Base-by-base conservation (phyloP, 2,113 vertebrate genomes). In the Clupea harengus region DNA sequence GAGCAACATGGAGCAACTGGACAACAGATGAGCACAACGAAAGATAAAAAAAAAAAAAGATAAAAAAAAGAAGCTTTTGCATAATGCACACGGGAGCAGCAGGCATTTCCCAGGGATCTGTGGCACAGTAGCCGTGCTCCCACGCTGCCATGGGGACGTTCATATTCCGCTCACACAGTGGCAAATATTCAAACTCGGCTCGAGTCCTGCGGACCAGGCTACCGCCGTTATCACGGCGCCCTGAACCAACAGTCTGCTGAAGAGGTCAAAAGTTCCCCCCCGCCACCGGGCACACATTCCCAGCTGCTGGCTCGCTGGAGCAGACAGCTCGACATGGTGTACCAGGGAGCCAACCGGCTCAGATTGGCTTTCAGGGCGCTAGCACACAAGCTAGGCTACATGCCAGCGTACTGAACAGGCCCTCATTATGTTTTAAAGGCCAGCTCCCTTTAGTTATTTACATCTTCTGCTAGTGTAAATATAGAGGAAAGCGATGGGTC, bases 101-200 rank as follows among this genome's bases (percentile, higher is more conserved):
- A 22, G 54, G 54, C 54, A 22, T 60, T 60, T 60, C 54, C 54
- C 54, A 60, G 54, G 6, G 54, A 54, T 18, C 54, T 1, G 5
- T 22, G 54, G 54, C 54, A 6, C 54, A 7, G 54, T 1, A 4
- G 18, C 54, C 20, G 5, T 4, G 20, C 54, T 22, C 20, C 11
- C 22, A 6, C 25, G 28, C 32, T 78, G 32, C 28, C 28, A 78
- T 78, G 72, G 28, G 0, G 10, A 78, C 32, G 10, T 44, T 78
- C 28, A 32, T 78, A 78, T 78, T 78, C 25, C 15, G 28, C 32
- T 39, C 72, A 32, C 72, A 15, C 32, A 5, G 72, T 32, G 72
- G 72, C 72, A 78, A 78, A 78, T 78, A 78, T 78, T 78, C 39
- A 39, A 78, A 78, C 72, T 78, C 2, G 72, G 72, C 64, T 28